Conservation (phyloP, 2,888 invertebrate species). For the Cryptocephalus primarius region DNA sequence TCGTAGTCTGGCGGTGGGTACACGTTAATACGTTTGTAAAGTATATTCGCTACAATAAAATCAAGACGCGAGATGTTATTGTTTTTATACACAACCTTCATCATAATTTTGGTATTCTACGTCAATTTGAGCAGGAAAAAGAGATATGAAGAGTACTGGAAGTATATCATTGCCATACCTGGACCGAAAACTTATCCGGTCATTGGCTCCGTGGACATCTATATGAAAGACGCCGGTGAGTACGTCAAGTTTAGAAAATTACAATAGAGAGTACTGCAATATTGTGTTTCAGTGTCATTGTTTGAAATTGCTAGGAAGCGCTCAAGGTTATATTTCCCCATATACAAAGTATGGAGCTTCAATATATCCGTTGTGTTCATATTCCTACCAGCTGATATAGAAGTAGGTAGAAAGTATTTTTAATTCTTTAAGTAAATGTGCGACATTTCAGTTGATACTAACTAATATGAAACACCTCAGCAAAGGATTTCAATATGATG, state of each 20-base stretch:
- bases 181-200: conserved; percentile 2
- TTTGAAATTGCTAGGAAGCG: conserved; percentile 2
- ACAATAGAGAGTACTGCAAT: no score
- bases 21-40: no score
- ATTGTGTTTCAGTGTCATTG: conserved; percentile 1
- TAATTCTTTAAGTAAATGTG: background rate
- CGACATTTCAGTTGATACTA: conserved; percentile 8
- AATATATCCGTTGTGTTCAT: conserved; percentile 4
- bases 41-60: no score
- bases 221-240: background rate
- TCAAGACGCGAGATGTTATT: background rate
- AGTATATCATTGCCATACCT: conserved; percentile 3
- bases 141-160: conserved; percentile 4
- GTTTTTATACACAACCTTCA: background rate
- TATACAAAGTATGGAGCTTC: conserved; percentile 10
- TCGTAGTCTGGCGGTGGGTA: no score
- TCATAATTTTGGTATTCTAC: background rate
- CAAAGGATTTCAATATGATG: conserved; percentile 9
- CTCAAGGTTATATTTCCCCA: conserved; percentile 7
- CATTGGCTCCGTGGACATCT: conserved; percentile 1
- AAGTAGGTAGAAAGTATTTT: conserved; percentile 7
- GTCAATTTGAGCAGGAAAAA: background rate
- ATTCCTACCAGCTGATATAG: conserved; percentile 12
- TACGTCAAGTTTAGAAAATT: background rate
- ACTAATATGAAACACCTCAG: conserved; percentile 10